Conservation (phyloP, 2,797 vertebrate species). For the Nasua narica region DNA sequence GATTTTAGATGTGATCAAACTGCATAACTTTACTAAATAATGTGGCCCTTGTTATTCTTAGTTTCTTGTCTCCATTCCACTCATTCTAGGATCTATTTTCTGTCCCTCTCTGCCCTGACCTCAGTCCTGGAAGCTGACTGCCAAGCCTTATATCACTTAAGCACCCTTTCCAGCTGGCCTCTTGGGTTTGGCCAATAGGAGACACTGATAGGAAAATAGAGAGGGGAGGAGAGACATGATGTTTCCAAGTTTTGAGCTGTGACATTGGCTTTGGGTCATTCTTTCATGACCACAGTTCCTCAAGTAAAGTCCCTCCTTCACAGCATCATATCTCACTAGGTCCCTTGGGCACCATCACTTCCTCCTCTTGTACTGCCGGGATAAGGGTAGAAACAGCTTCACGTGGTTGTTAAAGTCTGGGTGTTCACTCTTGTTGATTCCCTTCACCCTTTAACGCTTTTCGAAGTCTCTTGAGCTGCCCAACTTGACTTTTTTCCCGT, state of each 20-base stretch:
- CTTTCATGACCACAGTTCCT: neutral
- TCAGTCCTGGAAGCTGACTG: neutral
- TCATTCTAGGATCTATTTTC: neutral
- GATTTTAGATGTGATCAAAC: neutral
- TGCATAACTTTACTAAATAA: neutral
- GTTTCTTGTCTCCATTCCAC: neutral
- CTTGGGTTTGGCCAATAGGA: neutral
- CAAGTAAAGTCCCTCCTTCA: neutral
- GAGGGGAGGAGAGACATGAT: neutral
- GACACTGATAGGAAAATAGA: neutral
- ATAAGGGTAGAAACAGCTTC: neutral
- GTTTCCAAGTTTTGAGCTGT: neutral
- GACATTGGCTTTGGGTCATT: neutral
- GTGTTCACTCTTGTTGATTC: neutral
- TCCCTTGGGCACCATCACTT: neutral
- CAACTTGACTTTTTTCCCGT: neutral
- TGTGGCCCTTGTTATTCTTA: neutral
- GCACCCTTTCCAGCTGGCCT: neutral
- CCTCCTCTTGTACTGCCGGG: neutral
- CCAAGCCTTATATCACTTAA: neutral
- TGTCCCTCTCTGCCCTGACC: neutral
- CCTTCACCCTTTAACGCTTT: neutral
- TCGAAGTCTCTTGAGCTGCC: neutral
- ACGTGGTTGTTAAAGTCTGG: neutral
- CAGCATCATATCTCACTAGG: neutral